Percentiles rank a stretch among this genome's conserved stretches.
Conservation (phyloP, 1,140 invertebrate genomes). For the Asbolus verrucosus region DNA sequence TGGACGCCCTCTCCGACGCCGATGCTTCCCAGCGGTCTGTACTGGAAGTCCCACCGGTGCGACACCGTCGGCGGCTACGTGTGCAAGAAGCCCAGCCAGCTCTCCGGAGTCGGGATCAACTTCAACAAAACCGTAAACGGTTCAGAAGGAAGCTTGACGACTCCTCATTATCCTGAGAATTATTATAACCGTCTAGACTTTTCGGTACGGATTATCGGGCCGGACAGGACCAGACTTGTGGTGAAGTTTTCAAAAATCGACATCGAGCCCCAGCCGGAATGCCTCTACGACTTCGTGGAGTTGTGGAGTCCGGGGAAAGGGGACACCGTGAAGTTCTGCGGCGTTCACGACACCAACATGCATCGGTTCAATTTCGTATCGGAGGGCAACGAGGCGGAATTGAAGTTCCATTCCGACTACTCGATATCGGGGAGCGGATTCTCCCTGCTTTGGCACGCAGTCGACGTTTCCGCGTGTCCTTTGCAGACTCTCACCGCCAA, state of each 20-base stretch:
- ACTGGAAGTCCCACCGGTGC: conserved; percentile 73
- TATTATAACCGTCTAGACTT: conserved; percentile 79
- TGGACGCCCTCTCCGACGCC: conserved; percentile 73
- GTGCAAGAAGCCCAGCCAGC: conserved; percentile 60
- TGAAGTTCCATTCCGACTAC: conserved; percentile 80
- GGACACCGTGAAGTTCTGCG: conserved; percentile 68
- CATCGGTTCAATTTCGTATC: conserved; percentile 73
- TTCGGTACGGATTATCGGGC: conserved; percentile 71
- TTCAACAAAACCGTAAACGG: conserved; percentile 68
- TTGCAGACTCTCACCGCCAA: conserved; percentile 73
- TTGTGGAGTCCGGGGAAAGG: conserved; percentile 60
- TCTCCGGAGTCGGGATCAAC: conserved; percentile 56
- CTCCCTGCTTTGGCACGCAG: conserved; percentile 73
- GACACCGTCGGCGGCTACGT: conserved; percentile 72
- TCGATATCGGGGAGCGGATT: conserved; percentile 76
- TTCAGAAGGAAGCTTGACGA: conserved; percentile 69
- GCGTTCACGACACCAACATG: conserved; percentile 69
- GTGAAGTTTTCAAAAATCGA: conserved; percentile 76
- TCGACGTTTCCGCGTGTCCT: conserved; percentile 76
- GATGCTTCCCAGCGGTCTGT: conserved; percentile 72
- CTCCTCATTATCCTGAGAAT: conserved; percentile 73
- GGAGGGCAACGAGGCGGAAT: conserved; percentile 68
- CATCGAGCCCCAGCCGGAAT: conserved; percentile 79
- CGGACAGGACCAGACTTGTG: conserved; percentile 72
- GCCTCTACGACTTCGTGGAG: conserved; percentile 81